Percentiles rank a stretch among this genome's conserved stretches.
Conservation (phyloP, 2,888 invertebrate genomes). For the Drosophila falleni region DNA sequence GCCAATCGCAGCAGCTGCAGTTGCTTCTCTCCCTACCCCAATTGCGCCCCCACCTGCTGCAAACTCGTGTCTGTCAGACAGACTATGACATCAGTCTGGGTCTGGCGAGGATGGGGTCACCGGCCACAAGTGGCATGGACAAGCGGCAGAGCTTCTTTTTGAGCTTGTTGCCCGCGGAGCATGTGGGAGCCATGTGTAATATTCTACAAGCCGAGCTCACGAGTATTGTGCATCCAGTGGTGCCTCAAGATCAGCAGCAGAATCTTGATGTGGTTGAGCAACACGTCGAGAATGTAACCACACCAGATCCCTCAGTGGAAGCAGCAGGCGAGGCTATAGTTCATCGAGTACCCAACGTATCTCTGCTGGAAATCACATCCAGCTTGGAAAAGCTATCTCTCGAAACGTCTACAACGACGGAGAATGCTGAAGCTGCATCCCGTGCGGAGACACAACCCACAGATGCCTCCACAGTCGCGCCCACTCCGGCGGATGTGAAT, state of each 20-base stretch:
- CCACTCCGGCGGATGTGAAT: conserved; percentile 65
- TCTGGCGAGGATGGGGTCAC: conserved; percentile 81
- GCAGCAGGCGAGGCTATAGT: not conserved
- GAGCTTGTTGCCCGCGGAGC: conserved; percentile 89
- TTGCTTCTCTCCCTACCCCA: conserved; percentile 88
- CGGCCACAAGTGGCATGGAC: conserved; percentile 40
- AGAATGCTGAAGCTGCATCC: conserved; percentile 16
- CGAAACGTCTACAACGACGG: conserved; percentile 27
- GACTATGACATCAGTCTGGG: conserved; percentile 85
- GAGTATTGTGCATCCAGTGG: conserved; percentile 13
- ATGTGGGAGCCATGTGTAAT: conserved; percentile 92
- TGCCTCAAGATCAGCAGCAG: conserved; percentile 58
- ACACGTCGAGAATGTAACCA: conserved; percentile 35
- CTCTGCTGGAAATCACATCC: not conserved
- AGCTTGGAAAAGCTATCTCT: conserved; percentile 18
- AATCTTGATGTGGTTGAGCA: conserved; percentile 61
- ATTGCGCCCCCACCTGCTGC: conserved; percentile 87
- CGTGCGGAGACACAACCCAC: not conserved
- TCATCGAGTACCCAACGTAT: not conserved
- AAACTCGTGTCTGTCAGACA: conserved; percentile 88
- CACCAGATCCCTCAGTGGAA: conserved; percentile 13
- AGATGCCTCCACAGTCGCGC: conserved; percentile 9
- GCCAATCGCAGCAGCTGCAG: conserved; percentile 88
- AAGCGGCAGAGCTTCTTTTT: conserved; percentile 87
- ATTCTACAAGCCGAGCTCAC: conserved; percentile 86